These are phyloP conservation scores for Panzeria rudis DNA, from an alignment of 2,888 invertebrate species.

Conservation along the genomic window DNA sequence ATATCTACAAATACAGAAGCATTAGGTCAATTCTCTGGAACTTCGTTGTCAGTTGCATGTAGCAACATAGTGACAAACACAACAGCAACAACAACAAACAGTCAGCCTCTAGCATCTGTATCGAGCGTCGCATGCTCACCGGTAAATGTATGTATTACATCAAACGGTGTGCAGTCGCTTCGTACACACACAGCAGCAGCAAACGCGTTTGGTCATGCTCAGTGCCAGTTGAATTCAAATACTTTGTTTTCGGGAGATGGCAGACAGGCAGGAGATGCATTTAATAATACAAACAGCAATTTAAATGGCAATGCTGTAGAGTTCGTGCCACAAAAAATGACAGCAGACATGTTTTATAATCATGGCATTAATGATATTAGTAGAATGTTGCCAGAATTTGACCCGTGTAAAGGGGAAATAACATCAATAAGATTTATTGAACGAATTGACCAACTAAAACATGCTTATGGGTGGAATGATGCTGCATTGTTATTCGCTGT, in stretches of 20 bases:
- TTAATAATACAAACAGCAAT: neutral
- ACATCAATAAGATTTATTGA: slow-evolving; percentile 45
- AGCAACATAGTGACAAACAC: neutral
- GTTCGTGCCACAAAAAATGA: neutral
- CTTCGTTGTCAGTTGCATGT: neutral
- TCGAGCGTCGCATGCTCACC: neutral
- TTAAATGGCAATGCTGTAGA: neutral
- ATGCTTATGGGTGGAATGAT: slow-evolving; percentile 64
- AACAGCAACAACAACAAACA: neutral
- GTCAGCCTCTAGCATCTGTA: neutral
- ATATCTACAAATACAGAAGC: neutral
- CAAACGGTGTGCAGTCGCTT: too few relatives aligned
- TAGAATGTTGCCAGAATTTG: slow-evolving; percentile 45
- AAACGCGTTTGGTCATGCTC: neutral
- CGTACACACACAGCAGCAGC: neutral
- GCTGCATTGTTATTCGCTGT: slow-evolving; percentile 52
- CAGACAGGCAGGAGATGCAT: neutral
- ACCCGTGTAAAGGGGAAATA: slow-evolving; percentile 33
- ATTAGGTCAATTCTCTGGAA: neutral
- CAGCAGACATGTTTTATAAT: neutral
- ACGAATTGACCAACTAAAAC: slow-evolving; percentile 53
- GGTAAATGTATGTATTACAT: neutral
- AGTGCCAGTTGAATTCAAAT: neutral
- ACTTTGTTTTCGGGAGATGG: neutral
- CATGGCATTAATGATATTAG: slow-evolving; percentile 25